phyloP scores from a whole-genome alignment of 2,888 invertebrate genomes.

The Suillia variegata region DNA sequence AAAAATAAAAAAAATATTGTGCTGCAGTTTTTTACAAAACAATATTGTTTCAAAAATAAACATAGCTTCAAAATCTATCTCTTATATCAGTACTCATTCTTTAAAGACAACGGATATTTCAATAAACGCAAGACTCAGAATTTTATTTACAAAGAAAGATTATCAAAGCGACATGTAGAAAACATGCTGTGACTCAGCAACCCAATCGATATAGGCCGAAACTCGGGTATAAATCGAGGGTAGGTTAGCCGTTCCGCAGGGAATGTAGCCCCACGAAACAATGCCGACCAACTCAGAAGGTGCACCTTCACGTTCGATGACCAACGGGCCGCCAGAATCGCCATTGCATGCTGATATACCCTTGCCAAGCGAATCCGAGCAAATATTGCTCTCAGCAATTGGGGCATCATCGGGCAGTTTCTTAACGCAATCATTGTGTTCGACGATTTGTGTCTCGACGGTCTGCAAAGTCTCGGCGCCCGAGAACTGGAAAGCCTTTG shows the following conservation, averaged over 20 bases:
- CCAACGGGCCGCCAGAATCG: too few relatives aligned
- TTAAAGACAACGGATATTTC: too few relatives aligned
- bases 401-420: slow-evolving; percentile 41
- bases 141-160: too few relatives aligned
- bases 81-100: too few relatives aligned
- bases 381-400: slow-evolving; percentile 56
- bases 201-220: slow-evolving; percentile 60
- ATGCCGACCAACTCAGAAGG: slow-evolving; percentile 58
- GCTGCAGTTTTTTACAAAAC: too few relatives aligned
- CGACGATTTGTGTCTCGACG: slow-evolving; percentile 45
- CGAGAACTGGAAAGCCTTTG: slow-evolving; percentile 35
- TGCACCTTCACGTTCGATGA: slow-evolving; percentile 40
- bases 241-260: slow-evolving; percentile 36
- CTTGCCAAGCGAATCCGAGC: slow-evolving; percentile 60
- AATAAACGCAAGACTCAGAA: too few relatives aligned
- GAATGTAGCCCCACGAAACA: slow-evolving; percentile 66
- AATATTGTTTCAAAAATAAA: too few relatives aligned
- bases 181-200: slow-evolving; percentile 40
- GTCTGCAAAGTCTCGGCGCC: slow-evolving; percentile 48
- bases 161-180: too few relatives aligned
- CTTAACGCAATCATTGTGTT: slow-evolving; percentile 39
- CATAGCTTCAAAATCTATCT: too few relatives aligned
- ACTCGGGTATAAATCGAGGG: slow-evolving; percentile 63
- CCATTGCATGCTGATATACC: slow-evolving; percentile 61
- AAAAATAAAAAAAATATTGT: too few relatives aligned